Conservation (phyloP, 1,140 invertebrate genomes). For the Nomia melanderi region DNA sequence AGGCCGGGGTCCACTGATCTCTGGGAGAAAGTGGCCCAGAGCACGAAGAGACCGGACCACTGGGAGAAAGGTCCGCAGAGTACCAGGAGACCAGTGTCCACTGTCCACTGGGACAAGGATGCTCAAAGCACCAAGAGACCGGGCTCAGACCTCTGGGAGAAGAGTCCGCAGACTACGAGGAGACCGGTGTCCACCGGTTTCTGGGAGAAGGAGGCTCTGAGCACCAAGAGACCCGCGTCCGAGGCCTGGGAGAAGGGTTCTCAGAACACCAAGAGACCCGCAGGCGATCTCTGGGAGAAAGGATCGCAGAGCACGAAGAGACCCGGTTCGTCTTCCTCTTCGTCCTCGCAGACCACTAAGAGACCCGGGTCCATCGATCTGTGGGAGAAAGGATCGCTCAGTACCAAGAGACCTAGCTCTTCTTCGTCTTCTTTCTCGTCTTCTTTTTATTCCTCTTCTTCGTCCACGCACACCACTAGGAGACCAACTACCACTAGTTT, state of each 20-base stretch:
- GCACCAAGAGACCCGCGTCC: constrained; percentile 48
- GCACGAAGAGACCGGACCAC: background rate
- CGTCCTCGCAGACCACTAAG: too few relatives aligned
- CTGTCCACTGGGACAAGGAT: constrained; percentile 46
- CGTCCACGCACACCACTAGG: background rate
- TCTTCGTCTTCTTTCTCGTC: too few relatives aligned
- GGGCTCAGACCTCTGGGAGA: constrained; percentile 40
- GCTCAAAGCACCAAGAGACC: constrained; percentile 56
- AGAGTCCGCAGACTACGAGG: constrained; percentile 51
- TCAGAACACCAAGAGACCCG: constrained; percentile 53
- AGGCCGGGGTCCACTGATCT: constrained; percentile 27
- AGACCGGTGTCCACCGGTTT: constrained; percentile 31
- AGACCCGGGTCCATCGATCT: too few relatives aligned
- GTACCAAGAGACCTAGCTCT: too few relatives aligned
- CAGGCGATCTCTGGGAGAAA: constrained; percentile 45
- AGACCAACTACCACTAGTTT: background rate
- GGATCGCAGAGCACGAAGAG: constrained; percentile 45
- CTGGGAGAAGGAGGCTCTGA: constrained; percentile 3
- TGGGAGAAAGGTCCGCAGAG: constrained; percentile 41
- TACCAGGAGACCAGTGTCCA: constrained; percentile 48
- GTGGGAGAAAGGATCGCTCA: too few relatives aligned
- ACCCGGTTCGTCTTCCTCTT: background rate
- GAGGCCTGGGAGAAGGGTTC: constrained; percentile 42
- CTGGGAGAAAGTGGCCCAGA: background rate
- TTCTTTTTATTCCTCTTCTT: too few relatives aligned